Percentiles rank a stretch among this genome's conserved stretches.
phyloP scores from a whole-genome alignment of 2,888 invertebrate genomes.

The Acleris laterana region DNA sequence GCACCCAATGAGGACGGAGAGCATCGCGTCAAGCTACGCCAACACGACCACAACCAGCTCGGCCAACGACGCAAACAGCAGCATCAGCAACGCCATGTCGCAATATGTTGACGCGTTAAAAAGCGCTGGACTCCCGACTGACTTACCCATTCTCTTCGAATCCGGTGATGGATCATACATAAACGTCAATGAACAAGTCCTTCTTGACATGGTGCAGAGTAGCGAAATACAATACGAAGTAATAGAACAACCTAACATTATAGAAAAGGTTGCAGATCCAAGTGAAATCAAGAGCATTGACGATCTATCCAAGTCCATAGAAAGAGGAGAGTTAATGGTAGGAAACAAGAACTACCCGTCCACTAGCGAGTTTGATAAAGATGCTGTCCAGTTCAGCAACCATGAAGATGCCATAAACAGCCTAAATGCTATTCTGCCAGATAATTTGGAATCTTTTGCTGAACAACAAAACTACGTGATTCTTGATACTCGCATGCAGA shows the following conservation, averaged over 20 bases:
- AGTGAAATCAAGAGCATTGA: conserved; percentile 81
- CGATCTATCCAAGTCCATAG: conserved; percentile 78
- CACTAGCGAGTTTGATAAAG: conserved; percentile 60
- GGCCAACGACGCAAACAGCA: conserved; percentile 53
- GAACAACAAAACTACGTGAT: conserved; percentile 76
- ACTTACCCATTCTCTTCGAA: conserved; percentile 85
- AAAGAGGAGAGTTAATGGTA: conserved; percentile 74
- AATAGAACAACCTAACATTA: conserved; percentile 80
- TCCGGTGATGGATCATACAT: conserved; percentile 87
- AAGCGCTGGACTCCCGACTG: conserved; percentile 75
- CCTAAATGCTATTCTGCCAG: conserved; percentile 72
- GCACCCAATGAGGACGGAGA: conserved; percentile 57
- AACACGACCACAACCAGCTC: conserved; percentile 56
- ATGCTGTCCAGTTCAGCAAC: conserved; percentile 55
- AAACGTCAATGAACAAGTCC: conserved; percentile 86
- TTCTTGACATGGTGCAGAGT: conserved; percentile 82
- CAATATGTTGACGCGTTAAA: conserved; percentile 80
- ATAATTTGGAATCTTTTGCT: conserved; percentile 72
- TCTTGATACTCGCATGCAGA: conserved; percentile 66
- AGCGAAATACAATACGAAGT: conserved; percentile 82
- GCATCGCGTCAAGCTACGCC: conserved; percentile 63
- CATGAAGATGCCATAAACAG: conserved; percentile 72
- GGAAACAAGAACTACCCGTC: conserved; percentile 61
- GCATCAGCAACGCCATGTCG: conserved; percentile 73
- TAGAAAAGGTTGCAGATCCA: conserved; percentile 77